Percentiles rank a stretch among this genome's conserved stretches.
Conservation (phyloP, 2,797 vertebrate genomes). For the Alca torda region DNA sequence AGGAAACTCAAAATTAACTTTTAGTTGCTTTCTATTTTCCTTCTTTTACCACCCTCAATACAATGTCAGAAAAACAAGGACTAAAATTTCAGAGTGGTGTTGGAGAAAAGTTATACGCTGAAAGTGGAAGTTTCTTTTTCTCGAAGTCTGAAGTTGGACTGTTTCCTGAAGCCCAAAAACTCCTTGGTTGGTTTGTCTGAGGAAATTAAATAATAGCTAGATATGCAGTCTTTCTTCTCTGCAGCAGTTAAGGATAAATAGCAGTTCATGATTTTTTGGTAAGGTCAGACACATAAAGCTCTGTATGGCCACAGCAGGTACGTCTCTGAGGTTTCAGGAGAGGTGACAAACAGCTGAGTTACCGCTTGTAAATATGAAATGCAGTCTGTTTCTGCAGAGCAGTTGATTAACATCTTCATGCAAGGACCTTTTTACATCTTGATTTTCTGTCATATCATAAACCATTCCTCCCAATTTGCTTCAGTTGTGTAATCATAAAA, state of each 20-base stretch:
- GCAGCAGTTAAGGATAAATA: background rate
- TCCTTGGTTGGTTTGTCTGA: background rate
- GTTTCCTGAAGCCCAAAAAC: background rate
- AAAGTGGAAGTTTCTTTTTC: background rate
- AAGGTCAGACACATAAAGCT: background rate
- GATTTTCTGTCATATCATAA: background rate
- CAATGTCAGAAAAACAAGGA: background rate
- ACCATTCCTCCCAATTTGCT: background rate
- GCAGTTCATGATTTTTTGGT: background rate
- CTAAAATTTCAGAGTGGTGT: background rate
- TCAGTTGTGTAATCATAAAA: background rate
- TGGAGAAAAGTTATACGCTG: background rate
- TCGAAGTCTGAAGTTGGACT: background rate
- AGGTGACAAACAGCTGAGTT: background rate
- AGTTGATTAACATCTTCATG: background rate
- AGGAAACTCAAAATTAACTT: background rate
- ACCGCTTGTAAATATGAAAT: background rate
- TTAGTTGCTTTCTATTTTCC: background rate
- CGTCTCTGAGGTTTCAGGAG: background rate
- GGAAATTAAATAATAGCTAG: background rate
- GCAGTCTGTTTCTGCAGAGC: background rate
- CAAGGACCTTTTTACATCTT: background rate
- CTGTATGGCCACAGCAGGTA: background rate
- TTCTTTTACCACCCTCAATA: background rate
- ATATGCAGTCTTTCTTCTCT: background rate